Evolutionary conservation across 2,888 invertebrate genomes (phyloP).

Genomic region (Cataglyphis livida): DNA sequence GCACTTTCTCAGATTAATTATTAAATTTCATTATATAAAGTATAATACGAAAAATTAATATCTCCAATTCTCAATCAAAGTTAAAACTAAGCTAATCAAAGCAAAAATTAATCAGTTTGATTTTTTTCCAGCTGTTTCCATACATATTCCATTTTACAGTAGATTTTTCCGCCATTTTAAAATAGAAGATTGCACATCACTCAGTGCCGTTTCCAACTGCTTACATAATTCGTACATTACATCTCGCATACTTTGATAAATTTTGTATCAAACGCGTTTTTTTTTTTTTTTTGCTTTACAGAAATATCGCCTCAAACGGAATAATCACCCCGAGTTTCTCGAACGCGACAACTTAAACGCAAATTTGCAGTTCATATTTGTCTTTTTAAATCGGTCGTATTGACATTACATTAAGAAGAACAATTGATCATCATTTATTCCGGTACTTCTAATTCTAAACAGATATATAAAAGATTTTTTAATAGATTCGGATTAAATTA

Average conservation of each 20-base stretch:
- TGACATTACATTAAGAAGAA: background rate
- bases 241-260: constrained; percentile 18
- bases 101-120: constrained; percentile 18
- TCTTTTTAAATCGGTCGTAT: background rate
- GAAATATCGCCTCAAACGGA: constrained; percentile 11
- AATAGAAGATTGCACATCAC: background rate
- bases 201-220: background rate
- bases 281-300: constrained; percentile 5
- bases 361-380: constrained; percentile 7
- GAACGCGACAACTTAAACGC: background rate
- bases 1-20: background rate
- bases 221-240: constrained; percentile 5
- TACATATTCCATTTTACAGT: background rate
- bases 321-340: constrained; percentile 11
- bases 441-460: constrained; percentile 12
- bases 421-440: constrained; percentile 1
- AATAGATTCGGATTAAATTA: background rate
- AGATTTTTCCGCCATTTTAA: background rate
- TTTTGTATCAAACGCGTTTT: constrained; percentile 8
- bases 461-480: background rate
- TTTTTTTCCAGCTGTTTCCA: background rate
- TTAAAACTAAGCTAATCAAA: constrained; percentile 19
- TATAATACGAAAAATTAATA: background rate
- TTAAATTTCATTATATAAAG: background rate
- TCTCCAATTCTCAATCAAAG: constrained; percentile 17